These are phyloP conservation scores for Protodeltote pygarga DNA, from an alignment of 2,888 invertebrate genomes.

Conservation along the genomic window DNA sequence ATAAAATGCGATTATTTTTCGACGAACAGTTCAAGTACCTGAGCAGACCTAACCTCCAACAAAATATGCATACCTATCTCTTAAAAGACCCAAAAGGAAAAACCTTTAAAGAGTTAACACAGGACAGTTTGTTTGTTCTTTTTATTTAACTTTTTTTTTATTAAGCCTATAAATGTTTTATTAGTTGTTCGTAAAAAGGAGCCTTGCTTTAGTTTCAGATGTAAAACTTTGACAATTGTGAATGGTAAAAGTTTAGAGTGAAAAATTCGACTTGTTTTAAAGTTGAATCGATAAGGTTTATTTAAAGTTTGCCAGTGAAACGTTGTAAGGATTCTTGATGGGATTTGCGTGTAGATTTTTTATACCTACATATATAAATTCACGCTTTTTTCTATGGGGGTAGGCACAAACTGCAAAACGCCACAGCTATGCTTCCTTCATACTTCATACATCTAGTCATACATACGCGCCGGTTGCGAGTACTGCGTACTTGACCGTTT, in stretches of 20 bases:
- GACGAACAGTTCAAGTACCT: too few species aligned
- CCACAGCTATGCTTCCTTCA: too few species aligned
- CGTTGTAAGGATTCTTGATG: conserved; percentile 2
- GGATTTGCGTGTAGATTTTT: background rate
- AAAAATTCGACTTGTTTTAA: conserved; percentile 49
- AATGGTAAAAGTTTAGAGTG: conserved; percentile 44
- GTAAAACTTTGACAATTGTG: conserved; percentile 56
- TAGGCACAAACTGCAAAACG: too few species aligned
- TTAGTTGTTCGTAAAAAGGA: conserved; percentile 58
- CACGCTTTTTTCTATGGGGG: too few species aligned
- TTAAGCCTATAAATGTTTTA: conserved; percentile 66
- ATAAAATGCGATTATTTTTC: too few species aligned
- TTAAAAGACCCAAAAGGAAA: conserved; percentile 41
- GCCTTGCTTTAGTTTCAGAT: conserved; percentile 52
- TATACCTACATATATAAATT: background rate
- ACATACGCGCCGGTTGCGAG: too few species aligned
- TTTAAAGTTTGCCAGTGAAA: conserved; percentile 30
- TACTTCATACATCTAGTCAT: too few species aligned
- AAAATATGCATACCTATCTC: too few species aligned
- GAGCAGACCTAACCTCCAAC: too few species aligned
- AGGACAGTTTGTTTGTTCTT: conserved; percentile 52
- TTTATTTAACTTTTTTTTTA: conserved; percentile 58
- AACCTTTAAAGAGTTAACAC: conserved; percentile 55
- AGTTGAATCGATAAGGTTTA: conserved; percentile 42
- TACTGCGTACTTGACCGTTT: too few species aligned